Evolutionary conservation across 2,888 invertebrate species (phyloP).

Genomic region (Hypomecis punctinalis): DNA sequence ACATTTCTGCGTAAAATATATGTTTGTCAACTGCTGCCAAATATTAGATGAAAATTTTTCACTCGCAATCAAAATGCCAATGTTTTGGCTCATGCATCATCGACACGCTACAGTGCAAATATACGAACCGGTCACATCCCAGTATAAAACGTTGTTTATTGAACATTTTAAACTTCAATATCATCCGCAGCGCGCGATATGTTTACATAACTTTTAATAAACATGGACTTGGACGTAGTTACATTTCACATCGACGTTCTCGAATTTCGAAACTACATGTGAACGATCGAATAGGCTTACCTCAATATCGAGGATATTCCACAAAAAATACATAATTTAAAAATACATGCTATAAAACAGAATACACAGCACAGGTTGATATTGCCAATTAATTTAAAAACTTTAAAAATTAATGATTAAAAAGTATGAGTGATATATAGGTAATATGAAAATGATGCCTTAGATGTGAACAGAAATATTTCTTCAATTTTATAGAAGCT

Average conservation of each 20-base stretch:
- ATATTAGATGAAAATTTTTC: background rate
- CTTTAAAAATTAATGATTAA: no score
- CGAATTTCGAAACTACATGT: slow-evolving; percentile 7
- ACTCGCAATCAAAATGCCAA: background rate
- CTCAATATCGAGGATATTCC: background rate
- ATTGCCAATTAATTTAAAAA: no score
- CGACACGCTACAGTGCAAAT: background rate
- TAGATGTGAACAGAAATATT: no score
- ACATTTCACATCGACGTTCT: slow-evolving; percentile 14
- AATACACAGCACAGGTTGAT: no score
- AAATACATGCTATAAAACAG: no score
- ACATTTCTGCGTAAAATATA: background rate
- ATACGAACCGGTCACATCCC: background rate
- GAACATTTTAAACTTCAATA: slow-evolving; percentile 13
- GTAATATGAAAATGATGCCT: no score
- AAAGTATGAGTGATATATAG: no score
- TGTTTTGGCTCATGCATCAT: background rate
- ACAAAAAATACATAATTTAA: no score
- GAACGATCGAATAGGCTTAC: background rate
- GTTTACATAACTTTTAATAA: slow-evolving; percentile 19
- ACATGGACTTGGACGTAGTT: slow-evolving; percentile 6
- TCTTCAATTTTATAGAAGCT: no score
- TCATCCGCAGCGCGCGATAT: slow-evolving; percentile 10
- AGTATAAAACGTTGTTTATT: slow-evolving; percentile 9
- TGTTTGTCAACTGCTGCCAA: background rate